Conservation (phyloP, 2,797 vertebrate genomes). For the Enteromius fasciolatus region DNA sequence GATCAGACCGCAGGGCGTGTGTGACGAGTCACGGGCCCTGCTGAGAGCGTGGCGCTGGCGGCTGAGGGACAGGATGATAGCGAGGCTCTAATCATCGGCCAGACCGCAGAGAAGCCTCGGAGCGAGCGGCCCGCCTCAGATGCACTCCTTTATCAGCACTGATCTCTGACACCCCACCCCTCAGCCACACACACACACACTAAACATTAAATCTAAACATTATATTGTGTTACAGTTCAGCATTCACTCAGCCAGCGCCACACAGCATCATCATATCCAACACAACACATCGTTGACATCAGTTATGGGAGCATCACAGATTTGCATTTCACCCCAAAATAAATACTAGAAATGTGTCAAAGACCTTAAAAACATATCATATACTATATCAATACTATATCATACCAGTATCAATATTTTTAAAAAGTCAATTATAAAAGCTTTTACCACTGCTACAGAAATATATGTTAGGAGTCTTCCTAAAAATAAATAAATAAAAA, state of each 20-base stretch:
- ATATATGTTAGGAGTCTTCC: too few species aligned
- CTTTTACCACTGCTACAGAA: too few species aligned
- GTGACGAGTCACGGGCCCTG: constrained; percentile 68
- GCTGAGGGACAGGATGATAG: constrained; percentile 72
- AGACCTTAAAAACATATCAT: background rate
- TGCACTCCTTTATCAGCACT: constrained; percentile 93
- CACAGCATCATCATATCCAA: constrained; percentile 89
- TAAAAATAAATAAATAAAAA: too few species aligned
- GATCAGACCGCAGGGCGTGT: constrained; percentile 84
- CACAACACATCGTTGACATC: background rate
- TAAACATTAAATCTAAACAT: background rate
- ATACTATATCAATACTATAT: too few species aligned
- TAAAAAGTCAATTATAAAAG: too few species aligned
- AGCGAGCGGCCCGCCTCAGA: constrained; percentile 88
- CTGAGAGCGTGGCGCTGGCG: constrained; percentile 75
- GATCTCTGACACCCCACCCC: constrained; percentile 79
- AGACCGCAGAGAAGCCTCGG: constrained; percentile 76
- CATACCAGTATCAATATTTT: too few species aligned
- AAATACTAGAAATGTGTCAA: background rate
- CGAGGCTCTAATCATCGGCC: constrained; percentile 90
- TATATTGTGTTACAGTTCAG: constrained; percentile 35
- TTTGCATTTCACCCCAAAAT: background rate
- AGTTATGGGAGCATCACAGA: background rate
- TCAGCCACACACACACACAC: constrained; percentile 66
- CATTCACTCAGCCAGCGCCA: constrained; percentile 69